Conservation (phyloP, 2,888 invertebrate genomes). For the Torymus aiolomorphi region DNA sequence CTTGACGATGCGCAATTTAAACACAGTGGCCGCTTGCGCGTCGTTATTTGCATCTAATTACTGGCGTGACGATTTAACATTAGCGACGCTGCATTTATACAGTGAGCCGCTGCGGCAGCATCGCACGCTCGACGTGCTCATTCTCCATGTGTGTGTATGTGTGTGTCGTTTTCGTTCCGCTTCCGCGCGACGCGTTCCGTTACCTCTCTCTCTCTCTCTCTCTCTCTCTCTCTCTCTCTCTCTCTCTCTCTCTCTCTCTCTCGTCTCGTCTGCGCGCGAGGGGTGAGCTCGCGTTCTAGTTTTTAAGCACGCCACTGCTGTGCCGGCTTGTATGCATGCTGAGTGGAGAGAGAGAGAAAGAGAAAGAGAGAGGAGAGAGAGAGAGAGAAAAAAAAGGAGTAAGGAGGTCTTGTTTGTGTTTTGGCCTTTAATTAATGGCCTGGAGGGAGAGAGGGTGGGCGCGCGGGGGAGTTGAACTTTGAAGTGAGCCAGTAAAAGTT, state of each 20-base stretch:
- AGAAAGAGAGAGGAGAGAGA: not conserved
- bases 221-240: not conserved
- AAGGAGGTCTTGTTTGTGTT: constrained; percentile 34
- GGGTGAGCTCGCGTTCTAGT: not conserved
- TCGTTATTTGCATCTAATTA: constrained; percentile 70
- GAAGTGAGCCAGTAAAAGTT: constrained; percentile 8
- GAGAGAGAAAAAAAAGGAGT: not conserved
- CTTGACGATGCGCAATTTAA: constrained; percentile 64
- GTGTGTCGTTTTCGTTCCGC: constrained; percentile 63
- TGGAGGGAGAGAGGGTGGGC: not conserved
- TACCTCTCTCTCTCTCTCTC: not conserved
- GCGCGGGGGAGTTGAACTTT: constrained; percentile 13
- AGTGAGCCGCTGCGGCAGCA: constrained; percentile 1
- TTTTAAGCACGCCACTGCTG: constrained; percentile 36
- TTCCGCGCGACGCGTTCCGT: constrained; percentile 55
- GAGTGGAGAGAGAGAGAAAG: not conserved
- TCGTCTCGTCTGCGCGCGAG: not conserved
- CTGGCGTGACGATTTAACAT: constrained; percentile 68
- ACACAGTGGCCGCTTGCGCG: constrained; percentile 61
- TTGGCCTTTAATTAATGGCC: constrained; percentile 37
- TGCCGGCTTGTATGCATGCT: not conserved
- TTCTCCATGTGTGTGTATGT: constrained; percentile 20
- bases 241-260: not conserved
- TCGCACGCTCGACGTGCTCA: constrained; percentile 56
- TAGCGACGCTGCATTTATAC: constrained; percentile 60